Conservation (phyloP, 2,888 invertebrate genomes). For the Argynnis bischoffii region DNA sequence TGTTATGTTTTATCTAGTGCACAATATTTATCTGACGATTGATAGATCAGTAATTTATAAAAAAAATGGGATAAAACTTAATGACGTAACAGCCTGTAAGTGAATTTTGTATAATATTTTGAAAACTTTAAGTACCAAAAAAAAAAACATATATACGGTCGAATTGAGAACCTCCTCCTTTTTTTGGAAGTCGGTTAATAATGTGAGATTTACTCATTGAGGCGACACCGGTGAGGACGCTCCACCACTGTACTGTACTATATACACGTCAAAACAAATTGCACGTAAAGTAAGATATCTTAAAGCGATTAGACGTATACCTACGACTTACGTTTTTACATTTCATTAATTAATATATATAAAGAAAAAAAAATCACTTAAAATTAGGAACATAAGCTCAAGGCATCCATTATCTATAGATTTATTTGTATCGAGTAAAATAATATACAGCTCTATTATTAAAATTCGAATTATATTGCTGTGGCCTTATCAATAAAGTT, state of each 20-base stretch:
- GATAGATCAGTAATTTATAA: too few species aligned
- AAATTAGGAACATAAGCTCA: conserved; percentile 46
- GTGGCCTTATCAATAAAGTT: not conserved
- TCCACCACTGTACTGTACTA: conserved; percentile 10
- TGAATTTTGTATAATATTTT: too few species aligned
- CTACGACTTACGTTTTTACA: conserved; percentile 43
- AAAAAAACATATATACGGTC: too few species aligned
- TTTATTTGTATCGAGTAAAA: conserved; percentile 16
- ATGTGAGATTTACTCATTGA: too few species aligned
- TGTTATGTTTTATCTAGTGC: too few species aligned
- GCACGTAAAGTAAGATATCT: conserved; percentile 42
- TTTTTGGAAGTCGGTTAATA: too few species aligned
- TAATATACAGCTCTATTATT: not conserved
- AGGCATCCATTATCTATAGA: conserved; percentile 20
- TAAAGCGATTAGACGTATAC: conserved; percentile 42
- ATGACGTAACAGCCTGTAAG: too few species aligned
- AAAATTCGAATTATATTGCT: not conserved
- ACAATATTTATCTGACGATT: too few species aligned
- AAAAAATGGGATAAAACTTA: too few species aligned
- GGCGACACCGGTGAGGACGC: too few species aligned
- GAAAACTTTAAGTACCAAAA: too few species aligned
- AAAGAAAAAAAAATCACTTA: conserved; percentile 44
- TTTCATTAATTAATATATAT: conserved; percentile 23
- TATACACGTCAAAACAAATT: conserved; percentile 44
- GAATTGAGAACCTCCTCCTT: too few species aligned